phyloP scores from a whole-genome alignment of 1,140 invertebrate genomes.

The Aricia agestis region DNA sequence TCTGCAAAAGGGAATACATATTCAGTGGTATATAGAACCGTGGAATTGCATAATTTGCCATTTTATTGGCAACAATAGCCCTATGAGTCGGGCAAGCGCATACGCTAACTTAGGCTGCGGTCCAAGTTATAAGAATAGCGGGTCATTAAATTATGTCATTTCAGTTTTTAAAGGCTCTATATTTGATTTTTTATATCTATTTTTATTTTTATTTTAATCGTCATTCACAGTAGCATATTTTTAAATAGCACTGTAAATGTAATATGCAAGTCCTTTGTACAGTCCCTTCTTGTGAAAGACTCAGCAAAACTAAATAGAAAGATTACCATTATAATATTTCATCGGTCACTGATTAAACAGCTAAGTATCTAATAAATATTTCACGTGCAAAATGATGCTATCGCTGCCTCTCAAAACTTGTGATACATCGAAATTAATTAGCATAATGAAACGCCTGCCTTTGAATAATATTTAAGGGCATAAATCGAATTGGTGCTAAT shows the following conservation, averaged over 20 bases:
- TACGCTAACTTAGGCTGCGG: conserved; percentile 23
- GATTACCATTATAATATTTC: not conserved
- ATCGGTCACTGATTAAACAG: not conserved
- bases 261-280: too few species aligned
- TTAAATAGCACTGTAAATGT: too few species aligned
- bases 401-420: conserved; percentile 23
- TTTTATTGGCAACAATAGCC: conserved; percentile 56
- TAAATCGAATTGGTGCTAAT: conserved; percentile 22
- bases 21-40: conserved; percentile 42
- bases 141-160: not conserved
- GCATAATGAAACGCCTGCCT: conserved; percentile 38
- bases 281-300: too few species aligned
- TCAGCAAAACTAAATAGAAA: too few species aligned
- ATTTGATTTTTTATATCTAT: too few species aligned
- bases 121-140: conserved; percentile 19
- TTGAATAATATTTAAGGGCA: conserved; percentile 39
- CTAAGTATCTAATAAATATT: too few species aligned
- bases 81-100: conserved; percentile 39
- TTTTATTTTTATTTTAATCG: too few species aligned
- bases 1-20: conserved; percentile 40
- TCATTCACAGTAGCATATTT: too few species aligned
- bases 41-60: conserved; percentile 59
- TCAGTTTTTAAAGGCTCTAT: too few species aligned
- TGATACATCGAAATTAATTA: conserved; percentile 34
- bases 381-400: not conserved